phyloP scores from a whole-genome alignment of 2,113 vertebrate species.

The Sceloporus tristichus region DNA sequence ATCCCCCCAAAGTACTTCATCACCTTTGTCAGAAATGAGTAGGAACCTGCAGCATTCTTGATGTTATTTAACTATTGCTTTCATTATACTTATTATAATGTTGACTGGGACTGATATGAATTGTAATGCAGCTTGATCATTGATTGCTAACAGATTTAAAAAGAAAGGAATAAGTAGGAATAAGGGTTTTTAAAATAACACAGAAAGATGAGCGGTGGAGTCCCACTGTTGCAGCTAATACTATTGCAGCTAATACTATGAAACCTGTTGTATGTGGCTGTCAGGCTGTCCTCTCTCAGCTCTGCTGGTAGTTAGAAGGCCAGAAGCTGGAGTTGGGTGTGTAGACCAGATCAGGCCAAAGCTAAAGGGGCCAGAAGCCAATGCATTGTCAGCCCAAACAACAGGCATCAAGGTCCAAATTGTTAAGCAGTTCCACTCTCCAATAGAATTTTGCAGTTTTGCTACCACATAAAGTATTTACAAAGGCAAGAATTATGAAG shows the following conservation, averaged over 20 bases:
- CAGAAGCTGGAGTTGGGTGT: not conserved
- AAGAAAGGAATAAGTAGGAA: not conserved
- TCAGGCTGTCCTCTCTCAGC: not conserved
- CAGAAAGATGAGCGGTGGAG: not conserved
- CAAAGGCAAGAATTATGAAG: not conserved
- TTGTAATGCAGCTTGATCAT: no score
- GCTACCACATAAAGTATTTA: not conserved
- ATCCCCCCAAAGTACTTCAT: not conserved
- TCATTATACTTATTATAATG: no score
- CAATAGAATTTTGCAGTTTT: accelerated
- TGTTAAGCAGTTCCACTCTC: constrained; percentile 8
- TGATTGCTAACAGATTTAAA: not conserved
- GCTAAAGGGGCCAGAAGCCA: not conserved
- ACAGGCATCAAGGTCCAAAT: not conserved
- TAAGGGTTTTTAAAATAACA: not conserved
- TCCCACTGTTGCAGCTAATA: no score
- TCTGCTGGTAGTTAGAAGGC: not conserved
- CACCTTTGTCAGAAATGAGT: not conserved
- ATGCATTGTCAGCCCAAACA: not conserved
- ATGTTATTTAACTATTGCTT: no score
- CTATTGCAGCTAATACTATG: not conserved
- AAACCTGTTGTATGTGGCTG: not conserved
- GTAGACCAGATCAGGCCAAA: not conserved
- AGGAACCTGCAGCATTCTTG: not conserved
- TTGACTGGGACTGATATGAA: no score